A percentile compares a stretch with the other conserved stretches of the same genome.
phyloP scores from a whole-genome alignment of 2,797 vertebrate genomes.

The Etheostoma perlongum region DNA sequence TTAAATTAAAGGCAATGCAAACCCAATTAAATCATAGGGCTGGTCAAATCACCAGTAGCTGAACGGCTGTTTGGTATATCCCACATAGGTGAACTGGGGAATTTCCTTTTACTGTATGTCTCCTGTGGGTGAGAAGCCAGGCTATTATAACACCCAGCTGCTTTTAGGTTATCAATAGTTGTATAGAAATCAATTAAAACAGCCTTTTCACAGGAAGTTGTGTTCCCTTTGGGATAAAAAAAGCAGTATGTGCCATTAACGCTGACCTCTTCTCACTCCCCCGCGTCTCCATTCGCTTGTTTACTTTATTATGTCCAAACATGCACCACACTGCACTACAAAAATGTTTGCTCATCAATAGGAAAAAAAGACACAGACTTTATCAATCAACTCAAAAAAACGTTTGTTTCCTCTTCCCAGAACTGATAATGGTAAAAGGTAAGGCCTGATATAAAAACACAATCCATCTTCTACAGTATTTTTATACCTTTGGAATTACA shows the following conservation, averaged over 20 bases:
- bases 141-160: conserved; percentile 81
- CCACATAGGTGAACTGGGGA: conserved; percentile 27
- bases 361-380: conserved; percentile 50
- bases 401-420: conserved; percentile 55
- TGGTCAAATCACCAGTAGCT: conserved; percentile 63
- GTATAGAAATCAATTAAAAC: conserved; percentile 91
- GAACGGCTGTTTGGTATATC: conserved; percentile 39
- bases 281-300: conserved; percentile 66
- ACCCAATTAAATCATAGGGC: conserved; percentile 81
- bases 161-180: conserved; percentile 91
- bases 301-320: conserved; percentile 45
- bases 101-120: conserved; percentile 46
- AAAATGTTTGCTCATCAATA: conserved; percentile 46
- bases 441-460: conserved; percentile 72
- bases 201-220: conserved; percentile 71
- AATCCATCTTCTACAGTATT: conserved; percentile 68
- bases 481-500: conserved; percentile 77
- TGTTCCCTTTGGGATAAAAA: conserved; percentile 66
- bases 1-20: conserved; percentile 84
- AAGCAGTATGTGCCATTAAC: conserved; percentile 48
- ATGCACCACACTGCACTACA: conserved; percentile 22
- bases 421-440: conserved; percentile 63
- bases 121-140: conserved; percentile 75
- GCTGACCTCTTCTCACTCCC: conserved; percentile 62
- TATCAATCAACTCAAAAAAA: conserved; percentile 64